These are phyloP conservation scores for Drosophila triauraria DNA, from an alignment of 1,140 invertebrate species.

Conservation along the genomic window DNA sequence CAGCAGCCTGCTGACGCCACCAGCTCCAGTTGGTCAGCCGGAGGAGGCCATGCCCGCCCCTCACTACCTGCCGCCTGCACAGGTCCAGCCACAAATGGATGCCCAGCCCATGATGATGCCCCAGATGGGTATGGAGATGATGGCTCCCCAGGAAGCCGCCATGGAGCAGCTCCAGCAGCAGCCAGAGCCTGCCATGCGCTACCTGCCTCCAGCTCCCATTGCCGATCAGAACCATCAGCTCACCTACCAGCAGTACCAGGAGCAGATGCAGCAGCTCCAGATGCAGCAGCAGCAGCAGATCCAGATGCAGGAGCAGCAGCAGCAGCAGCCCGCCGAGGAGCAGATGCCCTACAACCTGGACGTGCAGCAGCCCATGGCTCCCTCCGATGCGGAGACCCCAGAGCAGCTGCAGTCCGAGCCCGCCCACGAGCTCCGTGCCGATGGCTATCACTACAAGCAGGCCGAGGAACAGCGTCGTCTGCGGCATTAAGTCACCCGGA, in stretches of 20 bases:
- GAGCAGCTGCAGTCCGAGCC: constrained; percentile 56
- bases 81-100: constrained; percentile 17
- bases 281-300: constrained; percentile 15
- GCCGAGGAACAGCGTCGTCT: constrained; percentile 60
- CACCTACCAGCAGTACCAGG: constrained; percentile 74
- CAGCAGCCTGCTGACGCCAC: constrained; percentile 64
- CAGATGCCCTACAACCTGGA: constrained; percentile 72
- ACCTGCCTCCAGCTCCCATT: constrained; percentile 48
- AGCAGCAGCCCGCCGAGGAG: constrained; percentile 23
- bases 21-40: constrained; percentile 33
- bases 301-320: constrained; percentile 13
- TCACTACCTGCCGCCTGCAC: constrained; percentile 57
- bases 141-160: constrained; percentile 15
- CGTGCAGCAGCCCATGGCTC: constrained; percentile 71
- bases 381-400: constrained; percentile 62
- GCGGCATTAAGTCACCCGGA: constrained; percentile 54
- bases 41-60: constrained; percentile 44
- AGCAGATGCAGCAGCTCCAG: constrained; percentile 52
- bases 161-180: constrained; percentile 32
- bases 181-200: constrained; percentile 49
- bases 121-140: constrained; percentile 53
- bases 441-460: constrained; percentile 79
- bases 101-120: constrained; percentile 47
- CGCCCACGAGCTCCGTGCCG: constrained; percentile 70
- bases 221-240: constrained; percentile 53